phyloP scores from a whole-genome alignment of 2,888 invertebrate species.

The Agonopterix heracliana region DNA sequence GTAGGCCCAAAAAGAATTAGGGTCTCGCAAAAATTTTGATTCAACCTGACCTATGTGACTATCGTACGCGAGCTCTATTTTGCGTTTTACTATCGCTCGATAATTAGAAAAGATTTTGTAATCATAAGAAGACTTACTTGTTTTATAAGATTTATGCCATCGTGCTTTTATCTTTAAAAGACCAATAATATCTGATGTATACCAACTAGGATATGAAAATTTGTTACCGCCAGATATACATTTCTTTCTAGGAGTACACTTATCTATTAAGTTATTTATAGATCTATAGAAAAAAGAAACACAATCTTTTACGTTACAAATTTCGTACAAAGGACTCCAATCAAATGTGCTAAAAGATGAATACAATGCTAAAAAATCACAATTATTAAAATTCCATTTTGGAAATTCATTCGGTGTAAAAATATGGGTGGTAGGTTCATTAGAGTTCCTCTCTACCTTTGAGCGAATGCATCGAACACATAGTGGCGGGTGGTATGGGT shows the following conservation, averaged over 20 bases:
- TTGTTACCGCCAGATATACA: not conserved
- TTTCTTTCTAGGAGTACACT: not conserved
- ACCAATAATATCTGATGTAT: not conserved
- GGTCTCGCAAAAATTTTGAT: conserved; percentile 1
- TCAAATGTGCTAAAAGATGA: not conserved
- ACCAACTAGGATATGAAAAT: not conserved
- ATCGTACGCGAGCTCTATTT: conserved; percentile 2
- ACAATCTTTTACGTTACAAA: not conserved
- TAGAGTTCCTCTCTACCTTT: not conserved
- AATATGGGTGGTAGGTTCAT: not conserved
- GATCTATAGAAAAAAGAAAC: not conserved
- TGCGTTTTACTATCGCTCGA: not conserved
- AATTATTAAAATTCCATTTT: not conserved
- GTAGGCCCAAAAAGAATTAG: conserved; percentile 9
- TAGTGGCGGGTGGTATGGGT: not conserved
- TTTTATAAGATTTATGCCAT: conserved; percentile 5
- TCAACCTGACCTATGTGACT: not conserved
- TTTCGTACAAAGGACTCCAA: not conserved
- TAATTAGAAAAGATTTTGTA: conserved; percentile 5
- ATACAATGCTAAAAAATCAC: not conserved
- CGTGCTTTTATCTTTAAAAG: not conserved
- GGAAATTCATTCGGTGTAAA: not conserved
- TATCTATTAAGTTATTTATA: not conserved
- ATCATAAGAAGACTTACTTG: not conserved
- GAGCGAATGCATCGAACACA: not conserved